These are phyloP conservation scores for Lagria hirta DNA, from an alignment of 2,888 invertebrate species.

Conservation along the genomic window DNA sequence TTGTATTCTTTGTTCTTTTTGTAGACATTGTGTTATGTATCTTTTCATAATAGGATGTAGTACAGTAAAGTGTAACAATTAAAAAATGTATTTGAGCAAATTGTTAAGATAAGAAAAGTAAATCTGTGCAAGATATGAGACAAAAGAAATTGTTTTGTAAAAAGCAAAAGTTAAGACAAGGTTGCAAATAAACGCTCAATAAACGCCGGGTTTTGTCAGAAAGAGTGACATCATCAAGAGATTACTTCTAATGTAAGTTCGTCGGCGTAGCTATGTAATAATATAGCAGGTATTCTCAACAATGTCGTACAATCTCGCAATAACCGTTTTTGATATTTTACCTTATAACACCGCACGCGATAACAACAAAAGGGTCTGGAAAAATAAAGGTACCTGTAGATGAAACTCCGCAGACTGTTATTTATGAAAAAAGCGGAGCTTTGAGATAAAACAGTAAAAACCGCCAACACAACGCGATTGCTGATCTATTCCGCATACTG, in stretches of 20 bases:
- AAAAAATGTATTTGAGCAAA: too few species aligned
- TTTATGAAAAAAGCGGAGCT: constrained; percentile 4
- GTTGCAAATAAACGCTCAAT: constrained; percentile 18
- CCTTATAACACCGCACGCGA: constrained; percentile 14
- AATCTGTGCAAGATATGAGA: too few species aligned
- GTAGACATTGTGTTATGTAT: too few species aligned
- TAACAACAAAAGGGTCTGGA: constrained; percentile 13
- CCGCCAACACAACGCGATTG: constrained; percentile 14
- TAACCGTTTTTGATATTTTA: constrained; percentile 20
- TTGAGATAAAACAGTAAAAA: constrained; percentile 7
- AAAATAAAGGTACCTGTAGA: constrained; percentile 5
- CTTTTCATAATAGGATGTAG: too few species aligned
- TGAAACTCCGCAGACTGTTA: not conserved
- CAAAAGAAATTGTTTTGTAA: too few species aligned
- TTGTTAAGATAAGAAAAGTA: too few species aligned
- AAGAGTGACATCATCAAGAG: constrained; percentile 13
- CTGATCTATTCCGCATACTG: constrained; percentile 11
- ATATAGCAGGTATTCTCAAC: constrained; percentile 17
- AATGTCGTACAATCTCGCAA: constrained; percentile 15
- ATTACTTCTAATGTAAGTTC: constrained; percentile 19
- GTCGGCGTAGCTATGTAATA: constrained; percentile 17
- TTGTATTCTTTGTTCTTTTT: too few species aligned
- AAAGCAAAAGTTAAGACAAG: too few species aligned
- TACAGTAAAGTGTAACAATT: too few species aligned
- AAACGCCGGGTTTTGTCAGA: constrained; percentile 19